A percentile compares a stretch with the other conserved stretches of the same genome.
These are phyloP conservation scores for Dione vanillae DNA, from an alignment of 2,888 invertebrate genomes.

Conservation along the genomic window DNA sequence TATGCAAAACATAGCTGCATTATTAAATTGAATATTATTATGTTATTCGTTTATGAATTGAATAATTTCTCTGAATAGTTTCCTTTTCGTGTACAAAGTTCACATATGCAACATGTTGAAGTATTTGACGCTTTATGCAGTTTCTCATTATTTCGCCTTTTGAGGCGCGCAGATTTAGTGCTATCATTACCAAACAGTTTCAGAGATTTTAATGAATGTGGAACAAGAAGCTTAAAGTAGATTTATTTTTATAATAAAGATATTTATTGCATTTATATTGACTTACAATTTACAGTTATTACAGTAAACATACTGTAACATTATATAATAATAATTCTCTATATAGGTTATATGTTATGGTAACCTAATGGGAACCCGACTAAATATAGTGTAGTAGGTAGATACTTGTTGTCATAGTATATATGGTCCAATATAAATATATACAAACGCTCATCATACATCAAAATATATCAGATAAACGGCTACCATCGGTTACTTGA, in stretches of 20 bases:
- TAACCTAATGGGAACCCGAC: background rate
- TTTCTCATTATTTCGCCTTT: constrained; percentile 26
- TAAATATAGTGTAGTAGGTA: too few species aligned
- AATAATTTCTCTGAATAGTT: constrained; percentile 10
- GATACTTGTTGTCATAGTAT: background rate
- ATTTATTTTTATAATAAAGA: background rate
- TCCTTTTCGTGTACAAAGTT: constrained; percentile 18
- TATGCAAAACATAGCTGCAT: background rate
- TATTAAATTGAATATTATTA: constrained; percentile 10
- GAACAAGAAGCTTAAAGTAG: constrained; percentile 13
- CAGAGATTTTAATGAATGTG: constrained; percentile 19
- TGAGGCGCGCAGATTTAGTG: constrained; percentile 20
- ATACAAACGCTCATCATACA: too few species aligned
- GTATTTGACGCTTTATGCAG: constrained; percentile 26
- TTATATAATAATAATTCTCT: background rate
- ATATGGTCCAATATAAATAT: too few species aligned
- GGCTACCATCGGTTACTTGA: too few species aligned
- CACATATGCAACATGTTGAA: constrained; percentile 20
- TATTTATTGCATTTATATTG: background rate
- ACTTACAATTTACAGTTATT: background rate
- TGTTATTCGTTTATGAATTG: constrained; percentile 16
- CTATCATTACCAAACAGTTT: constrained; percentile 26
- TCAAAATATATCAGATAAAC: too few species aligned
- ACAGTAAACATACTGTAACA: too few species aligned
- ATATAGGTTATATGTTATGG: background rate